A percentile compares a stretch with the other conserved stretches of the same genome.
phyloP scores from a whole-genome alignment of 2,797 vertebrate species.

The Falco rusticolus region DNA sequence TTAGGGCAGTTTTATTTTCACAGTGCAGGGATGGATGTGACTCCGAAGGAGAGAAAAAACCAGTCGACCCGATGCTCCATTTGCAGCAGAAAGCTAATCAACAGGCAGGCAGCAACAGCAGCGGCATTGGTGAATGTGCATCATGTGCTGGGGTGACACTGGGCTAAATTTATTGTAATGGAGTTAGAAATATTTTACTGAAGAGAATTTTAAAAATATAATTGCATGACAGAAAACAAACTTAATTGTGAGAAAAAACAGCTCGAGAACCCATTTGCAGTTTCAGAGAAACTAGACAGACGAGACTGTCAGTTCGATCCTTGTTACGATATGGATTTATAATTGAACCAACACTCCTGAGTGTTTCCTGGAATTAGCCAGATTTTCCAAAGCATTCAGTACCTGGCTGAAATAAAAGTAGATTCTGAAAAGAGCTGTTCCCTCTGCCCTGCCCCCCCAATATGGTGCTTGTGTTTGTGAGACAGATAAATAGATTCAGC shows the following conservation, averaged over 20 bases:
- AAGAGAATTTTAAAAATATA: background rate
- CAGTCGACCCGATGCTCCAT: background rate
- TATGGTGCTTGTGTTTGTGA: fast-evolving
- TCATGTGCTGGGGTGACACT: background rate
- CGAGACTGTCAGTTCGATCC: background rate
- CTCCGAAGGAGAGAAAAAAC: background rate
- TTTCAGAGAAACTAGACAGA: background rate
- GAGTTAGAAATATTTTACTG: constrained; percentile 28
- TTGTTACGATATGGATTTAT: background rate
- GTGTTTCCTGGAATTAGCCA: background rate
- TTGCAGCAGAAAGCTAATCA: background rate
- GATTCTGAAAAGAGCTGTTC: background rate
- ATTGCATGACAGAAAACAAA: constrained; percentile 16
- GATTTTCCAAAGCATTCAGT: background rate
- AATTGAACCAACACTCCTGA: background rate
- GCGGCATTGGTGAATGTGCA: background rate
- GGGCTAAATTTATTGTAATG: constrained; percentile 20
- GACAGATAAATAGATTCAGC: background rate
- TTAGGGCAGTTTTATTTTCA: constrained; percentile 3
- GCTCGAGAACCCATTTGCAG: background rate
- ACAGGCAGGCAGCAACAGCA: constrained; percentile 4
- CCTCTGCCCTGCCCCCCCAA: background rate
- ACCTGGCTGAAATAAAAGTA: background rate
- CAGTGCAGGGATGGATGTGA: background rate
- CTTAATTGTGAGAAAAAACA: background rate